Conservation (phyloP, 2,888 invertebrate species). For the Sminthurinus aureus region DNA sequence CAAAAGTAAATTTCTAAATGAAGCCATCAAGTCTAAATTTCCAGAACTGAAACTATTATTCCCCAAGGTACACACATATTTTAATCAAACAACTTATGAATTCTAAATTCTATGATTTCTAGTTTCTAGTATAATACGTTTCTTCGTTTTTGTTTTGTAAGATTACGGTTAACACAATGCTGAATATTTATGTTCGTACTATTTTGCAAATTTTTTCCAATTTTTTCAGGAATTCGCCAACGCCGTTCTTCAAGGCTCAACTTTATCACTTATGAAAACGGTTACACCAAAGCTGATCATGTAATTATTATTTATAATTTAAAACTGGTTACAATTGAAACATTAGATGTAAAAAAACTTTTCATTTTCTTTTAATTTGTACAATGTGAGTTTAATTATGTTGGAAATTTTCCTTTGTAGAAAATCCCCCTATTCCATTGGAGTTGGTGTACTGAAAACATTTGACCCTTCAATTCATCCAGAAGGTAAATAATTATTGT, state of each 20-base stretch:
- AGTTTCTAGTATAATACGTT: not conserved
- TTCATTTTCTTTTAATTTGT: too few species aligned
- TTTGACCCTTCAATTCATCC: conserved; percentile 55
- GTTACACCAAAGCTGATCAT: conserved; percentile 50
- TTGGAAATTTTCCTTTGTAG: too few species aligned
- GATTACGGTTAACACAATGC: not conserved
- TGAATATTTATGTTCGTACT: too few species aligned
- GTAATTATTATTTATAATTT: too few species aligned
- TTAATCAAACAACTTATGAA: not conserved
- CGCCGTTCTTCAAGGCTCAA: conserved; percentile 56
- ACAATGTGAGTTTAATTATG: too few species aligned
- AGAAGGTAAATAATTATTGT: conserved; percentile 47
- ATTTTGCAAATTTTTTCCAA: conserved; percentile 11
- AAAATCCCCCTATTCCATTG: conserved; percentile 57
- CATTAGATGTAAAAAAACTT: too few species aligned
- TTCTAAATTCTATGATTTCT: not conserved
- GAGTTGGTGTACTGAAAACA: conserved; percentile 59
- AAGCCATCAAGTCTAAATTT: conserved; percentile 45
- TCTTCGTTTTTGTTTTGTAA: conserved; percentile 17
- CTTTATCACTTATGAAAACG: conserved; percentile 53
- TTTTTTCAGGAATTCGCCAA: conserved; percentile 53
- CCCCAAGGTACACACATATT: conserved; percentile 48
- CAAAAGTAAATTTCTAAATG: conserved; percentile 50
- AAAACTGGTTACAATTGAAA: too few species aligned
- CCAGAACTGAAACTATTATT: conserved; percentile 43